A percentile compares a stretch with the other conserved stretches of the same genome.
These are phyloP conservation scores for Lasioglossum villosulum DNA, from an alignment of 2,888 invertebrate species.

Conservation along the genomic window DNA sequence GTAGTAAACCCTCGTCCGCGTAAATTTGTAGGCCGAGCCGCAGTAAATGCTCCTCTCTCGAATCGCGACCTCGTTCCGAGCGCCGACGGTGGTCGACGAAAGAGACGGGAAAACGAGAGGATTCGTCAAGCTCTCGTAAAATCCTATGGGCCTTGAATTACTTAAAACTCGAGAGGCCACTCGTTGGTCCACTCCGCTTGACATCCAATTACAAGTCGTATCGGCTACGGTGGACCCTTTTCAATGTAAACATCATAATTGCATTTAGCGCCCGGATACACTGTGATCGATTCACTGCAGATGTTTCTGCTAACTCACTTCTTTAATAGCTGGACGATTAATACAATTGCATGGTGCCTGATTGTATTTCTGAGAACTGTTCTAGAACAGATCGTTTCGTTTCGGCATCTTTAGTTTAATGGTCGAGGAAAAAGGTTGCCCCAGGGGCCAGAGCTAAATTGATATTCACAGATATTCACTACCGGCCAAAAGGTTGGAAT, in stretches of 20 bases:
- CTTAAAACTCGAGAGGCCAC: neutral
- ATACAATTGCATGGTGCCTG: neutral
- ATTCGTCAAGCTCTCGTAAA: conserved; percentile 9
- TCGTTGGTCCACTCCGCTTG: neutral
- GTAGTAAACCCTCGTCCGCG: conserved; percentile 44
- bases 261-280: neutral
- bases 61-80: conserved; percentile 14
- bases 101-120: conserved; percentile 19
- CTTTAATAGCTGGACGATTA: neutral
- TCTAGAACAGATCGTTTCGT: neutral
- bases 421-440: neutral
- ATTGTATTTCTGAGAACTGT: neutral
- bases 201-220: neutral
- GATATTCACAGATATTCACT: neutral
- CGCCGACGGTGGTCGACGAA: conserved; percentile 15
- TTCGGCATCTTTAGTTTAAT: neutral
- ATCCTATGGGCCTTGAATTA: neutral
- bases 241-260: neutral
- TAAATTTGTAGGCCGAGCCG: conserved; percentile 39
- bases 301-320: neutral
- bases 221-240: neutral
- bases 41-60: conserved; percentile 22
- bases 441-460: neutral
- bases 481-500: too few species aligned
- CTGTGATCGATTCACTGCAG: neutral